phyloP scores from a whole-genome alignment of 2,888 invertebrate genomes.

The Brenthis daphne region DNA sequence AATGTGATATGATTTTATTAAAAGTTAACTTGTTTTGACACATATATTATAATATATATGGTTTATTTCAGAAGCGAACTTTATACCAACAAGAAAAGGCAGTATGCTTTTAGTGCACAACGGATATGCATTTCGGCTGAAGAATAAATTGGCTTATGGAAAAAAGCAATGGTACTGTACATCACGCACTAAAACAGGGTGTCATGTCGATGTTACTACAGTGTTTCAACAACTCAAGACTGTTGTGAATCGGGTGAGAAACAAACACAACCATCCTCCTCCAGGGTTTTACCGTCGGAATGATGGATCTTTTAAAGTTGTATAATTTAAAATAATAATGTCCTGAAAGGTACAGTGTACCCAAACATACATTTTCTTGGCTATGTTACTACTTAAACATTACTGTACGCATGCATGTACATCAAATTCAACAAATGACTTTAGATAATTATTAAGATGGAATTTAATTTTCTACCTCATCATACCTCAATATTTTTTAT shows the following conservation, averaged over 20 bases:
- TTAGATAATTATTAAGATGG: conserved; percentile 31
- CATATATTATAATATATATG: conserved; percentile 26
- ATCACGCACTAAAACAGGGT: conserved; percentile 67
- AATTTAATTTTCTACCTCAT: conserved; percentile 40
- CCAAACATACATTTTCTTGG: not conserved
- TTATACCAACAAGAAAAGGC: conserved; percentile 70
- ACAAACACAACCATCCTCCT: conserved; percentile 65
- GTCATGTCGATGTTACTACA: conserved; percentile 70
- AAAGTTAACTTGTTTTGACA: conserved; percentile 4
- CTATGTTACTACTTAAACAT: no score
- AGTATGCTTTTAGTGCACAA: conserved; percentile 66
- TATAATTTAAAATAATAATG: conserved; percentile 44
- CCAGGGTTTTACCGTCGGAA: conserved; percentile 67
- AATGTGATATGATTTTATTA: not conserved
- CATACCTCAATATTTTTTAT: conserved; percentile 33
- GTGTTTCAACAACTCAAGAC: conserved; percentile 56
- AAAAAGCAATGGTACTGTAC: conserved; percentile 77
- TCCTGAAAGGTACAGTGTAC: not conserved
- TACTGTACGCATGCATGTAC: no score
- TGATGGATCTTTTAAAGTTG: conserved; percentile 71
- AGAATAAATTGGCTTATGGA: conserved; percentile 72
- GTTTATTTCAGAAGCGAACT: conserved; percentile 67
- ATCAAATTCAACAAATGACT: no score
- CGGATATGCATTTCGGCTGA: conserved; percentile 69
- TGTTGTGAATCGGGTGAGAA: conserved; percentile 63